Evolutionary conservation across 2,888 invertebrate genomes (phyloP), one percentile per base, ranked within the genome.

Genomic region (Ametastegia equiseti): DNA sequence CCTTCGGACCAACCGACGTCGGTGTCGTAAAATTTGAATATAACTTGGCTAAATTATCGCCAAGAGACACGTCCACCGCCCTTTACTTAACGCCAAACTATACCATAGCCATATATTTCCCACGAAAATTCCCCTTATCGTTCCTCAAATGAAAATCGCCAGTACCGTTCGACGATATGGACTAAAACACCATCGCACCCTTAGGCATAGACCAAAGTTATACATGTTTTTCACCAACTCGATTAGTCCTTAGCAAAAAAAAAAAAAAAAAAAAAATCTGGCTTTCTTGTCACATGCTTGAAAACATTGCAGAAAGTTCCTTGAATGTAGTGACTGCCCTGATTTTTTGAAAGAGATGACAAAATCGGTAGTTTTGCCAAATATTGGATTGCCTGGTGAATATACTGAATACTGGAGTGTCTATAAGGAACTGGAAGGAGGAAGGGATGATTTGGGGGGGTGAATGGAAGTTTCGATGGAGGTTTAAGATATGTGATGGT

Each of bases 11-110:
- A 6, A 63, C 3, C 27, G 54, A 60, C 42, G 60, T n/a, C 78
- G 57, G 39, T 60, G 78, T 78, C 78, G 78, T 78, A 78, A 78
- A 78, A 78, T 78, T 78, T 78, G 60, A 78, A 78, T 78, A 78
- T 78, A 78, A 60, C 60, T 63, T 23, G 57, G 60, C 42, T 42
- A 78, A 78, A 78, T 78, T 78, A 78, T 78, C 60, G 60, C 57
- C 78, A 60, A 54, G 60, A 78, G 60, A 78, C 77, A 60, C 42
- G 42, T 54, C 30, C 39, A 27, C 60, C 57, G 78, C 60, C 78
- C 47, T 39, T 60, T 60, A 60, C 19, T 42, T 19, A 39, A 36
- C 9, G 42, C 9, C 39, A n/a, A 36, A 36, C n/a, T n/a, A 36
- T 39, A 39, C 19, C 39, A 19, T 19, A 39, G 67, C 39, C 23